Base-by-base conservation (phyloP, 2,113 vertebrate genomes). In the Strigops habroptila region DNA sequence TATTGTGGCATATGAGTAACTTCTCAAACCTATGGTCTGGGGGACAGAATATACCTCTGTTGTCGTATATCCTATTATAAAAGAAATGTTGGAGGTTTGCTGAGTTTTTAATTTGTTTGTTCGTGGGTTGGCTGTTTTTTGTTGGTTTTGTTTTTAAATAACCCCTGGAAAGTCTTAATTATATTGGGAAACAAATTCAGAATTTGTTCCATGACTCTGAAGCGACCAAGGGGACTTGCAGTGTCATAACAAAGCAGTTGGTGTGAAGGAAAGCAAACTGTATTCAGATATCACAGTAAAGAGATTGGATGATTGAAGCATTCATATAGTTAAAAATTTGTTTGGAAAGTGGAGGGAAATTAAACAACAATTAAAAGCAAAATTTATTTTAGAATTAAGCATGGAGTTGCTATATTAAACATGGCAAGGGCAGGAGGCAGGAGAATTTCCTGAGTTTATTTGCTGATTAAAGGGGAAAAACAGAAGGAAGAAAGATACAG, bases 1-100 rank as follows among this genome's bases (percentile, higher is more conserved):
- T 73, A 30, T 37, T 49, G 64, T 97, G 96, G 64, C 93, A 64
- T 80, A 74, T 46, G 93, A 95, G 83, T 96, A 81, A 86, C 68
- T 96, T 80, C 80, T 86, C 59, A 43, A 88, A 76, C 59, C 24
- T 35, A 0, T 95, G 41, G 96, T 96, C 81, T 80, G 64, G 92
- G 86, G 44, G 65, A 33, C 46, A 91, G 69, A 73, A 67, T 46
- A 37, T 35, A 74, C 16, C 8, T 84, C 59, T 80, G 37, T 43
- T 87, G 25, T 70, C 46, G 10, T 30, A 17, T 49, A n/a, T 65
- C 25, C 17, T 51, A 0, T 59, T 52, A 13, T 23, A 35, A 67
- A 81, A 28, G 44, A 70, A 64, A 12, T 8, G 23, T 15, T 10
- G 22, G n/a, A 9, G 57, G 9, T 59, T 57, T 52, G 21, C 7